phyloP scores from a whole-genome alignment of 2,888 invertebrate genomes.

The Linnaemya tessellans region DNA sequence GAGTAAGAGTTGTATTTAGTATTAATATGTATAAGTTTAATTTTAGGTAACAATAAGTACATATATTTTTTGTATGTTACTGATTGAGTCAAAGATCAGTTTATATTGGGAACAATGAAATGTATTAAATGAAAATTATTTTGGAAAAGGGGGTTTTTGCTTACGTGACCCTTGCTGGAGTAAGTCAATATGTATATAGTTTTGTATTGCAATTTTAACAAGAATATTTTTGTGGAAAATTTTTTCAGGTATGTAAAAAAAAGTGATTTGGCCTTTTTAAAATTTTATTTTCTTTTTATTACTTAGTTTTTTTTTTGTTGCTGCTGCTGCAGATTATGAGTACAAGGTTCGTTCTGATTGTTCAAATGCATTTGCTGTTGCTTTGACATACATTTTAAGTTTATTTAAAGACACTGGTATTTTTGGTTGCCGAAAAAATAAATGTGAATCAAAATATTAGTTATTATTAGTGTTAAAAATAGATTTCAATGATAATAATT shows the following conservation, averaged over 20 bases:
- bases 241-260: not conserved
- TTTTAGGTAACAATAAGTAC: not conserved
- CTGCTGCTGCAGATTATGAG: too few relatives aligned
- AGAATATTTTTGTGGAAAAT: conserved; percentile 6
- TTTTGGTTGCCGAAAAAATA: too few relatives aligned
- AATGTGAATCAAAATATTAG: too few relatives aligned
- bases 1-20: conserved; percentile 10
- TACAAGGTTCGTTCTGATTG: too few relatives aligned
- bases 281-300: not conserved
- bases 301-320: too few relatives aligned
- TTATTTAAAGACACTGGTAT: too few relatives aligned
- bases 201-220: not conserved
- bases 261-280: not conserved
- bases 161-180: conserved; percentile 52
- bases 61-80: conserved; percentile 30
- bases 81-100: conserved; percentile 46
- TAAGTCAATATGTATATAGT: conserved; percentile 11
- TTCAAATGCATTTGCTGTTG: too few relatives aligned
- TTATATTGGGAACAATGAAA: conserved; percentile 37
- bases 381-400: too few relatives aligned
- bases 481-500: too few relatives aligned
- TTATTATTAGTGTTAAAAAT: too few relatives aligned
- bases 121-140: conserved; percentile 34
- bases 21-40: conserved; percentile 7
- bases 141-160: conserved; percentile 39